phyloP scores from a whole-genome alignment of 2,797 vertebrate genomes.

The Todus mexicanus region DNA sequence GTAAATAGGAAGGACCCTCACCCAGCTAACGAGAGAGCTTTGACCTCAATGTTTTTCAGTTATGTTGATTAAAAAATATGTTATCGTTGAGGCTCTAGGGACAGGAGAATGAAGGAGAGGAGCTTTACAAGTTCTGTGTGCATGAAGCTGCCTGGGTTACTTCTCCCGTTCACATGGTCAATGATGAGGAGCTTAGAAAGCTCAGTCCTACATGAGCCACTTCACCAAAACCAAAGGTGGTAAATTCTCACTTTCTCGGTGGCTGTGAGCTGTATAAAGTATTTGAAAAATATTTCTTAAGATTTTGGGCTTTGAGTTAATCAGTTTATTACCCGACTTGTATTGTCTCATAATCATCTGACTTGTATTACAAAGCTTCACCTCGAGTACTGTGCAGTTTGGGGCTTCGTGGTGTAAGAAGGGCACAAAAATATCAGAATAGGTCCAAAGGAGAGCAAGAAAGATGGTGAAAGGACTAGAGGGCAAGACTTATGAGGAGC shows the following conservation, averaged over 20 bases:
- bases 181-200: background rate
- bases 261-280: background rate
- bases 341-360: background rate
- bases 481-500: background rate
- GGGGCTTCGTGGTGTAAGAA: background rate
- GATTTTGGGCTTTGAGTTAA: background rate
- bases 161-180: background rate
- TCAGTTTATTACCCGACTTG: background rate
- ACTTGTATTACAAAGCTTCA: background rate
- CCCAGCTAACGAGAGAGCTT: background rate
- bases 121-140: background rate
- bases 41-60: background rate
- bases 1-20: background rate
- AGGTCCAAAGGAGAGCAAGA: background rate
- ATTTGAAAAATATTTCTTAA: background rate
- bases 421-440: background rate
- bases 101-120: background rate
- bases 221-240: background rate
- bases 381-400: accelerated
- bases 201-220: background rate
- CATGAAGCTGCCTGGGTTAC: background rate
- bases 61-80: background rate
- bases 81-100: background rate
- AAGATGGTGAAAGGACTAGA: background rate
- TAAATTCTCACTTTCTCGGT: background rate